These are phyloP conservation scores for Tetramorium simillimum DNA, from an alignment of 1,140 invertebrate genomes.

Conservation along the genomic window DNA sequence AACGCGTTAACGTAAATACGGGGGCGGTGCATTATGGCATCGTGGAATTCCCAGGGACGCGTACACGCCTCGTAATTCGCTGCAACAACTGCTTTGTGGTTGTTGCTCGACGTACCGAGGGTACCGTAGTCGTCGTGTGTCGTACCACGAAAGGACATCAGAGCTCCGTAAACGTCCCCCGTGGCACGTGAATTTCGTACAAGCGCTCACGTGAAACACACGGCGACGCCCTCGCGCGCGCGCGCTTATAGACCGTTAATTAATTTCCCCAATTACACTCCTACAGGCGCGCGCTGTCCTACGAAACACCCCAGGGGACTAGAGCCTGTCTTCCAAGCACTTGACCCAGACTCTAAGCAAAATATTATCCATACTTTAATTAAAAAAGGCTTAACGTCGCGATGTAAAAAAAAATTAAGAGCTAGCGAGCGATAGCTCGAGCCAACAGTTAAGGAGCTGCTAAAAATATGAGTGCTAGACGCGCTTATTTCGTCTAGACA, in stretches of 20 bases:
- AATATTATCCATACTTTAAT: slow-evolving; percentile 30
- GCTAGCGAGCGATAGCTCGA: background rate
- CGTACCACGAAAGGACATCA: slow-evolving; percentile 62
- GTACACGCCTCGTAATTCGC: slow-evolving; percentile 62
- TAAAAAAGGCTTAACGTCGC: slow-evolving; percentile 19
- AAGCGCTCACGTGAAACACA: slow-evolving; percentile 29
- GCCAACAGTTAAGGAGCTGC: background rate
- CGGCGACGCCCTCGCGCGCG: slow-evolving; percentile 30
- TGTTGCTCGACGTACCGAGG: slow-evolving; percentile 35
- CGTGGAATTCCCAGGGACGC: slow-evolving; percentile 24
- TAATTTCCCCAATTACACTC: slow-evolving; percentile 72
- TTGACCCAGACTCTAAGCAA: slow-evolving; percentile 37
- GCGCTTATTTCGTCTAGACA: background rate
- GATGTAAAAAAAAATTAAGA: slow-evolving; percentile 18
- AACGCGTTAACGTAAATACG: slow-evolving; percentile 33
- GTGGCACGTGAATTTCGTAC: slow-evolving; percentile 45
- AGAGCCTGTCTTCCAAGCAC: background rate
- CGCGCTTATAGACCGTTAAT: slow-evolving; percentile 73
- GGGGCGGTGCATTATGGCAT: slow-evolving; percentile 19
- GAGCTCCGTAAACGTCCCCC: slow-evolving; percentile 49
- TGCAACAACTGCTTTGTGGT: slow-evolving; percentile 56
- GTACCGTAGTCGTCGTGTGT: slow-evolving; percentile 25
- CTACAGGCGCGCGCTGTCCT: background rate
- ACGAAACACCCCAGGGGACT: background rate
- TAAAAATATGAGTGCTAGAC: background rate